Evolutionary conservation across 2,797 vertebrate species (phyloP).

Genomic region (Platalea minor): DNA sequence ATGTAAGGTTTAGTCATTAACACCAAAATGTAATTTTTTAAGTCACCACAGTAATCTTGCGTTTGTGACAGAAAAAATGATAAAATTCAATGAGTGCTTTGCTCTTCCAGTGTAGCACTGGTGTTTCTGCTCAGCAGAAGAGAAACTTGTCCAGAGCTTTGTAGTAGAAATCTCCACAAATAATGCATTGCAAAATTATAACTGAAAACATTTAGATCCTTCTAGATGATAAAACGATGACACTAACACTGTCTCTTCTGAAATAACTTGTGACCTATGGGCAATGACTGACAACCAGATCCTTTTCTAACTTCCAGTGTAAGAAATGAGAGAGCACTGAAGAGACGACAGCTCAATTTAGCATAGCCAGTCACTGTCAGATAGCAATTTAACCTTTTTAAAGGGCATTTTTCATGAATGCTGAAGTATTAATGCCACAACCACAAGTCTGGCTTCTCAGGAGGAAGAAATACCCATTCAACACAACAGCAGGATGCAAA

Average conservation of each 20-base stretch:
- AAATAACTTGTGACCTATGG: not conserved
- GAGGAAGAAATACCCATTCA: not conserved
- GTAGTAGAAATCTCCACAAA: not conserved
- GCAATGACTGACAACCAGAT: not conserved
- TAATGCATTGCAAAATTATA: not conserved
- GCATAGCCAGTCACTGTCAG: not conserved
- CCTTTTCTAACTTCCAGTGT: not conserved
- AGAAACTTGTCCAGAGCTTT: not conserved
- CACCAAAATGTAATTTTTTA: not conserved
- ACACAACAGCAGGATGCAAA: not conserved
- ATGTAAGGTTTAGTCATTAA: not conserved
- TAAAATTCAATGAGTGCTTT: not conserved
- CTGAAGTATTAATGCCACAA: not conserved
- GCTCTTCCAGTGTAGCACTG: not conserved
- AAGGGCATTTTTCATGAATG: not conserved
- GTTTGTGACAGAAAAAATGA: not conserved
- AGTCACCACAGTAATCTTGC: not conserved
- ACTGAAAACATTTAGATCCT: not conserved
- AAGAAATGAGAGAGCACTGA: not conserved
- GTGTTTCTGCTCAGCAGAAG: not conserved
- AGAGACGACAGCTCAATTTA: not conserved
- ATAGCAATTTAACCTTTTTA: not conserved
- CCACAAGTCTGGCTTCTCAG: not conserved
- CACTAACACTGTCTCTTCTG: not conserved
- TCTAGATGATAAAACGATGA: not conserved